Evolutionary conservation across 2,797 vertebrate genomes (phyloP), one percentile per base, ranked within the genome.

Genomic region (Enteromius trimaculatus): DNA sequence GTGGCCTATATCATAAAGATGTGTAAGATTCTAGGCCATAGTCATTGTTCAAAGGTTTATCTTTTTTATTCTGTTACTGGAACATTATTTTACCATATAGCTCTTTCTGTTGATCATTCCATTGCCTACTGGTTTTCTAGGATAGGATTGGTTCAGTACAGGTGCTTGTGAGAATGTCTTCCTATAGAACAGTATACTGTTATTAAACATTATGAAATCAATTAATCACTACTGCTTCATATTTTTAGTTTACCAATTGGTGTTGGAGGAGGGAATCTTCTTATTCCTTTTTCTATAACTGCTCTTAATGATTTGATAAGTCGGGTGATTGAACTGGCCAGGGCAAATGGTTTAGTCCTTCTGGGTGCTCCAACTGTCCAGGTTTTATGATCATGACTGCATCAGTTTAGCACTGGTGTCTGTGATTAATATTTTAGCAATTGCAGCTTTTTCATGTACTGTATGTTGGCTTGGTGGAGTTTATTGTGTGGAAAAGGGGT

Each of bases 31-130:
- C 17, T 42, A 44, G 17, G 26, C 17, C 31, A 42, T 26, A 71
- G 37, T 34, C 26, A 16, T 31, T 79, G 65, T 68, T 17, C 31
- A 70, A 42, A 2, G 58, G 47, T 60, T 71, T 44, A 6, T 47
- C 8, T 72, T 80, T 49, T 80, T 81, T 49, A 72, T 72, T 42
- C 26, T 49, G 19, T 49, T 21, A 71, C 53, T 6, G 29, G 7
- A 9, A n/a, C 68, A 80, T 71, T 44, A 60, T 60, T 71, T 71
- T 60, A 71, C 3, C 37, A 60, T 44, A 37, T 55, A 60, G 23
- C 2, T 60, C 3, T 70, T 70, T 60, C 68, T 80, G 37, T 70
- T 10, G 17, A 70, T 44, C 19, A 13, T 21, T 58, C 2, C 7
- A 34, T 31, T 79, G 11, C n/a, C 31, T 55, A 9, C 14, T 13